phyloP scores from a whole-genome alignment of 2,113 vertebrate genomes.

The Acanthisitta chloris region DNA sequence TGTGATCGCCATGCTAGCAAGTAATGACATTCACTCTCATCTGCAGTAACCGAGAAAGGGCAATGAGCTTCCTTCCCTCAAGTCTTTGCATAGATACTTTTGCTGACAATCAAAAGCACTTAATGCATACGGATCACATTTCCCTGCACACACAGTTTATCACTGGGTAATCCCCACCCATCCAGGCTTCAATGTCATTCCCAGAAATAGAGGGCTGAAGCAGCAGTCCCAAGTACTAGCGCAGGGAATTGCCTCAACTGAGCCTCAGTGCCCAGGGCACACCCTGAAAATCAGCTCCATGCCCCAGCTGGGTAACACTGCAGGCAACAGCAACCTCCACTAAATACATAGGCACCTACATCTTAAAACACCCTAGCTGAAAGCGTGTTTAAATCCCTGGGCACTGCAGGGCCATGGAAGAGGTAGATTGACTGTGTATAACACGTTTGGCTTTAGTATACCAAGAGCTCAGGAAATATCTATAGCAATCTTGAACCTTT shows the following conservation, averaged over 20 bases:
- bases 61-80: not conserved
- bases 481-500: not conserved
- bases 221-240: not conserved
- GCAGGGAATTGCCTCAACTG: rapidly evolving
- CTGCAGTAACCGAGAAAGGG: not conserved
- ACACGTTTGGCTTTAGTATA: not conserved
- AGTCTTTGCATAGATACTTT: not conserved
- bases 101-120: slow-evolving; percentile 41
- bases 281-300: not conserved
- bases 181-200: not conserved
- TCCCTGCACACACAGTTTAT: not conserved
- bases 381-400: not conserved
- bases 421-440: not conserved
- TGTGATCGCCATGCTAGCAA: not conserved
- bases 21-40: not conserved
- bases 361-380: not conserved
- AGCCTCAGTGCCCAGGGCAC: not conserved
- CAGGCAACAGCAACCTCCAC: not conserved
- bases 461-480: not conserved
- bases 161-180: not conserved
- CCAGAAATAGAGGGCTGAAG: not conserved
- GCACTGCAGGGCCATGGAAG: not conserved
- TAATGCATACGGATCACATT: not conserved
- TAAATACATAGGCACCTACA: not conserved
- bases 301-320: not conserved